Evolutionary conservation across 2,797 vertebrate species (phyloP).

Genomic region (Pyrrhura leucotis): DNA sequence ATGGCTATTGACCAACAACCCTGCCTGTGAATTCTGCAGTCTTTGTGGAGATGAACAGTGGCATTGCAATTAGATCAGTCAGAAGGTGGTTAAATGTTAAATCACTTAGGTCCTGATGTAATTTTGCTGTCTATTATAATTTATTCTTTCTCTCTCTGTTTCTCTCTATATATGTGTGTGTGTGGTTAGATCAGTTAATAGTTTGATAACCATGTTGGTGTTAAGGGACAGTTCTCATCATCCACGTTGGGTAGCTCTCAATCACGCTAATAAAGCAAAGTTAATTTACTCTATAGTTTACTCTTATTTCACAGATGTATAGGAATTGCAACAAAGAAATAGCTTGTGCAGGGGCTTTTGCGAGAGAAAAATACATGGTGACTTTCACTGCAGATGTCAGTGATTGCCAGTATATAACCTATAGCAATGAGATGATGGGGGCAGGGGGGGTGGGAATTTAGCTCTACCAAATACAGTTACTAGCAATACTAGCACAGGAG

Average conservation of each 20-base stretch:
- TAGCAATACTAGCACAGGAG: not conserved
- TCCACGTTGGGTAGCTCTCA: not conserved
- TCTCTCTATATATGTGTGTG: not conserved
- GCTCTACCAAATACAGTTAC: not conserved
- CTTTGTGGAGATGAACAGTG: not conserved
- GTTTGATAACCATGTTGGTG: not conserved
- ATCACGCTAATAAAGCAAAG: not conserved
- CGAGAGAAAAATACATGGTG: not conserved
- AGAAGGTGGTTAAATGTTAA: not conserved
- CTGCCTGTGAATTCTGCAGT: not conserved
- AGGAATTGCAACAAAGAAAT: not conserved
- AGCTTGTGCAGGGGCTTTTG: not conserved
- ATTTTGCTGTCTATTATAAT: not conserved
- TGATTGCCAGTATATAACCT: not conserved
- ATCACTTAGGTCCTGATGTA: not conserved
- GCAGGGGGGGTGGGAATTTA: not conserved
- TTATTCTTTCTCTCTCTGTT: not conserved
- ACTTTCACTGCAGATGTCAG: not conserved
- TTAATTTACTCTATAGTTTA: not conserved
- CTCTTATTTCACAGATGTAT: not conserved
- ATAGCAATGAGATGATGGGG: not conserved
- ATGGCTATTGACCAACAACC: not conserved
- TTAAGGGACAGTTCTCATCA: not conserved
- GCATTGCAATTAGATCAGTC: not conserved
- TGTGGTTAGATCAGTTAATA: not conserved